These are phyloP conservation scores for Manis javanica DNA, from an alignment of 2,797 vertebrate genomes.

Conservation along the genomic window DNA sequence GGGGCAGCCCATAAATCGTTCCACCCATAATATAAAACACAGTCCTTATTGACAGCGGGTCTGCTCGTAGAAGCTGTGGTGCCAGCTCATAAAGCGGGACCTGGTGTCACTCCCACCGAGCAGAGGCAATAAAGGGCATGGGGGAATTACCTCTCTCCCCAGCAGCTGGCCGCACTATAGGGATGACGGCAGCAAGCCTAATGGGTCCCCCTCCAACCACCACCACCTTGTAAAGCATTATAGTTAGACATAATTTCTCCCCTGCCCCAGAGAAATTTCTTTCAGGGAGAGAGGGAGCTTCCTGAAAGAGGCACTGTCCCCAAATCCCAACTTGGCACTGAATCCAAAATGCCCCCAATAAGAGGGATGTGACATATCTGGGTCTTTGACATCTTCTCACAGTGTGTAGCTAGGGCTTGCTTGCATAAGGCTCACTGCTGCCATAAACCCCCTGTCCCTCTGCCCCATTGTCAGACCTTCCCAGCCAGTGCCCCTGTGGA, in stretches of 20 bases:
- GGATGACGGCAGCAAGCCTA: constrained; percentile 72
- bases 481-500: background rate
- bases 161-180: constrained; percentile 61
- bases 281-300: background rate
- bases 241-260: constrained; percentile 52
- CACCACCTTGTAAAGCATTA: constrained; percentile 76
- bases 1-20: constrained; percentile 85
- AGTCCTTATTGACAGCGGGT: constrained; percentile 85
- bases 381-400: background rate
- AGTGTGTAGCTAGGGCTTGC: background rate
- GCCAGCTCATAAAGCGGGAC: constrained; percentile 85
- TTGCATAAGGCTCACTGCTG: background rate
- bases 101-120: constrained; percentile 82
- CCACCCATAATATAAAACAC: constrained; percentile 85
- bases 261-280: background rate
- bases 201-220: constrained; percentile 62
- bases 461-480: background rate
- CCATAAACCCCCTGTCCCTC: accelerated
- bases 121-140: constrained; percentile 77
- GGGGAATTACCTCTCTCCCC: constrained; percentile 72
- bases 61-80: constrained; percentile 75
- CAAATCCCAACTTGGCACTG: background rate
- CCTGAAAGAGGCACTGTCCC: background rate
- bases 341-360: background rate
- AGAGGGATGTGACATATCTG: background rate